A percentile compares a stretch with the other conserved stretches of the same genome.
These are phyloP conservation scores for Drosophila meridiana DNA, from an alignment of 2,888 invertebrate species.

Conservation along the genomic window DNA sequence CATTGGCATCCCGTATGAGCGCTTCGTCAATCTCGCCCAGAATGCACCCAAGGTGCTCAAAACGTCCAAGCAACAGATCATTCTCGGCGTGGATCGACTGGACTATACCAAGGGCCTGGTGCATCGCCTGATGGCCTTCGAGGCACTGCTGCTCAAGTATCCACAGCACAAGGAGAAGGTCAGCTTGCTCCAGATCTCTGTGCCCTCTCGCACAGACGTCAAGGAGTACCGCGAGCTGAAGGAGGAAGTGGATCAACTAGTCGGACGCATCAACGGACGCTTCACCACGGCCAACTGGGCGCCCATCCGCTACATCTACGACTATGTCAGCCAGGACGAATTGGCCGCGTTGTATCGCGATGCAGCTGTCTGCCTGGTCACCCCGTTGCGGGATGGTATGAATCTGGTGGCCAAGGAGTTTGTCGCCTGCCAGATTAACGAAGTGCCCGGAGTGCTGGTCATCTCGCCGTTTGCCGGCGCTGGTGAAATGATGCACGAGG, in stretches of 20 bases:
- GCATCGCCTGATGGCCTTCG: slow-evolving; percentile 93
- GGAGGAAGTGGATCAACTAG: slow-evolving; percentile 95
- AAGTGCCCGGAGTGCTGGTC: slow-evolving; percentile 93
- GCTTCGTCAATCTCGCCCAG: slow-evolving; percentile 92
- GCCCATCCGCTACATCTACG: slow-evolving; percentile 94
- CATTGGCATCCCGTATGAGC: slow-evolving; percentile 94
- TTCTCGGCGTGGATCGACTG: slow-evolving; percentile 94
- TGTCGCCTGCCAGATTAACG: slow-evolving; percentile 95
- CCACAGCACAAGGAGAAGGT: slow-evolving; percentile 95
- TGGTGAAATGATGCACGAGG: slow-evolving; percentile 97
- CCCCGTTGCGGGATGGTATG: slow-evolving; percentile 95
- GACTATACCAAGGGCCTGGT: slow-evolving; percentile 97
- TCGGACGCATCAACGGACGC: slow-evolving; percentile 93
- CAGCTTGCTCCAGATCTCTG: slow-evolving; percentile 92
- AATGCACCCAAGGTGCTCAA: slow-evolving; percentile 89
- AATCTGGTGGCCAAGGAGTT: slow-evolving; percentile 97
- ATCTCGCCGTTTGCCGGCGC: slow-evolving; percentile 97
- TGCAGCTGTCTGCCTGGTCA: slow-evolving; percentile 94
- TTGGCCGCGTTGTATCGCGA: slow-evolving; percentile 94
- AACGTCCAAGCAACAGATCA: slow-evolving; percentile 90
- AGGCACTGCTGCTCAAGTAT: slow-evolving; percentile 91
- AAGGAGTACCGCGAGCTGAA: slow-evolving; percentile 95
- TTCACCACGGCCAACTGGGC: slow-evolving; percentile 97
- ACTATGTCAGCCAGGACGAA: slow-evolving; percentile 94
- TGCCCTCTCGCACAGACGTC: slow-evolving; percentile 95